Evolutionary conservation across 1,140 invertebrate species (phyloP).

Genomic region (Lasioglossum albipes): DNA sequence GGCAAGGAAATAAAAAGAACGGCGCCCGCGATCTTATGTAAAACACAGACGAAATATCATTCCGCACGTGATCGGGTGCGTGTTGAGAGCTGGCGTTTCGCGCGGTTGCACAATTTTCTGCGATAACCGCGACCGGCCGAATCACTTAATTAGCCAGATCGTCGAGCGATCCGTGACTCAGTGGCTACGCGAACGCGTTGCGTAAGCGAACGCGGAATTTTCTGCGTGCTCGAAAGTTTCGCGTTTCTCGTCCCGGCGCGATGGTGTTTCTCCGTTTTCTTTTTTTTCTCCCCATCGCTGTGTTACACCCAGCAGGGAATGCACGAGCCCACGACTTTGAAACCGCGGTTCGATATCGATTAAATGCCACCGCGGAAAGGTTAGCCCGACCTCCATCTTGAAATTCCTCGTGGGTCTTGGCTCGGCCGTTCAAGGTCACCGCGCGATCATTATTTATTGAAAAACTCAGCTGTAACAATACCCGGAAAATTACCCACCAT

Average conservation of each 20-base stretch:
- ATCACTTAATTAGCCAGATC: neutral
- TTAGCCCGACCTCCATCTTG: constrained; percentile 29
- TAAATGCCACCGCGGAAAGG: constrained; percentile 47
- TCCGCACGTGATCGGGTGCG: neutral
- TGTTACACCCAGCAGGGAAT: neutral
- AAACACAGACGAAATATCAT: constrained; percentile 1
- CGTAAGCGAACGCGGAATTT: neutral
- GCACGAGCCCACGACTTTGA: constrained; percentile 46
- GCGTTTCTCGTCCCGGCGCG: neutral
- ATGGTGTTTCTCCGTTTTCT: neutral
- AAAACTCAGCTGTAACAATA: neutral
- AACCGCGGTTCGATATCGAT: constrained; percentile 56
- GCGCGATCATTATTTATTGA: neutral
- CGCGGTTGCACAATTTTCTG: neutral
- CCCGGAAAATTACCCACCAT: neutral
- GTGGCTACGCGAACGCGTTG: neutral
- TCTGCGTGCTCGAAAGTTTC: neutral
- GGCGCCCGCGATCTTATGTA: neutral
- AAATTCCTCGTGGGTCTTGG: constrained; percentile 12
- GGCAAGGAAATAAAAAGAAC: too few species aligned
- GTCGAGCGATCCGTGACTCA: neutral
- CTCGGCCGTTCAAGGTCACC: constrained; percentile 17
- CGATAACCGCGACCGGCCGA: neutral
- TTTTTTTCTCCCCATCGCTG: neutral
- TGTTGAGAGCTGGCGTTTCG: neutral